Base-by-base conservation (phyloP, 2,888 invertebrate genomes). In the Nomada flava region DNA sequence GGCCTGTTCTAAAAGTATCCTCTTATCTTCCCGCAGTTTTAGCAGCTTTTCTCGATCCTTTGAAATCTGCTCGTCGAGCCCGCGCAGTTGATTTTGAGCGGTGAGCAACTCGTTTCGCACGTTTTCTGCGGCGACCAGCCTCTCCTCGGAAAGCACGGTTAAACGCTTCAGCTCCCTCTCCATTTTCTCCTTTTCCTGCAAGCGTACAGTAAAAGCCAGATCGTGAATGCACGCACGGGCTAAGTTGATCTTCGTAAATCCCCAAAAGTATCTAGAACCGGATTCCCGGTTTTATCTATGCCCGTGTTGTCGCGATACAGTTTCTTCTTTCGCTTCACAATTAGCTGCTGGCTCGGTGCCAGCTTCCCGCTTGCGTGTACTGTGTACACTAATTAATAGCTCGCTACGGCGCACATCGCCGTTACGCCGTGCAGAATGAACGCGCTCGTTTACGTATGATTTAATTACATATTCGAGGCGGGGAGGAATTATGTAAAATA, bases 21-120 rank as follows among this genome's bases (percentile, higher is more conserved):
- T 92, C 73, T 93, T 94, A 53, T 94, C 94, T 65, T 94, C 93
- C 4, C 93, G 89, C 7, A 93, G 76, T 70, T 92, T 92, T 36
- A 91, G 73, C 42, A 94, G 77, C 73, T 94, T 94, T 76, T 93
- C 93, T 11, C 93, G 89, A 60, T 94, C 93, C 68, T 90, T 91
- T 1, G 88, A 68, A 36, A 94, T 92, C 84, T 94, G 94, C 7
- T 75, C 73, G 75, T 93, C 93, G 50, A 93, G 79, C 2, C 90
- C 87, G 18, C 82, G 75, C 36, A 93, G 57, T 67, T 93, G 93
- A 81, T 83, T 85, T 57, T 89, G 89, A 2, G 87, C 85, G 9
- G 90, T 90, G 59, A 91, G 75, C 53, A 94, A 82, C 70, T 93
- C 92, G 83, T 94, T 94, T 13, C 88, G 89, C 59, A 91, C 75